Conservation (phyloP, 1,140 invertebrate species). For the Trigoniulus corallinus region DNA sequence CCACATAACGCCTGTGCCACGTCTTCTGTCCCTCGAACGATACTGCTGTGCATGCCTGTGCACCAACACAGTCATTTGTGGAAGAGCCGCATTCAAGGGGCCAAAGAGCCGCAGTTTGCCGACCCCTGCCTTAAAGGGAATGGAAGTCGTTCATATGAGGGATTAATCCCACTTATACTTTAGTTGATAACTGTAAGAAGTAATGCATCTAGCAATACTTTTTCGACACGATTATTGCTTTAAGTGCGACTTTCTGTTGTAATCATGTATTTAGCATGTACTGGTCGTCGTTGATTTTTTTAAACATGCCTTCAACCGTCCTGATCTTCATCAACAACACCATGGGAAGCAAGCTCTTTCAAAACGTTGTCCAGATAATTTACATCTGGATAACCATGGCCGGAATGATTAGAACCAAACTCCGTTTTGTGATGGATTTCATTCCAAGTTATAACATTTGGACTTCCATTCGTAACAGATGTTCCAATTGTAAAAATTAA, state of each 20-base stretch:
- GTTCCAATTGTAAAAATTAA: conserved; percentile 71
- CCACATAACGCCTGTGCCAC: too few species aligned
- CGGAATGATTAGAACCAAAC: conserved; percentile 37
- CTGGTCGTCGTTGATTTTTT: not conserved
- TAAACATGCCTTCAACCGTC: not conserved
- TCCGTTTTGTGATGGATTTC: conserved; percentile 78
- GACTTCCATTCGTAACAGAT: conserved; percentile 70
- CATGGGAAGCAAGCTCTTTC: conserved; percentile 39
- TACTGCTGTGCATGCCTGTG: too few species aligned
- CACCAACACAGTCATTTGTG: too few species aligned
- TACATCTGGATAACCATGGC: conserved; percentile 56
- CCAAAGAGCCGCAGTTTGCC: too few species aligned
- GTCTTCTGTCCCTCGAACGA: too few species aligned
- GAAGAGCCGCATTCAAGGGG: too few species aligned
- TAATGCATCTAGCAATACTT: too few species aligned
- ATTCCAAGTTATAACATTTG: conserved; percentile 83
- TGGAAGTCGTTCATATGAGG: too few species aligned
- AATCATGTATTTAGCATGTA: not conserved
- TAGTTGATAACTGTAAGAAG: too few species aligned
- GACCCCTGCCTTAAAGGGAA: too few species aligned
- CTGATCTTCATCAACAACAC: conserved; percentile 17
- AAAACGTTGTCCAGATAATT: conserved; percentile 54
- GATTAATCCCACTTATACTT: too few species aligned
- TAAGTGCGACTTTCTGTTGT: not conserved
- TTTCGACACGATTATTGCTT: too few species aligned